Evolutionary conservation across 2,797 vertebrate genomes (phyloP).

Genomic region (Oophaga sylvatica): DNA sequence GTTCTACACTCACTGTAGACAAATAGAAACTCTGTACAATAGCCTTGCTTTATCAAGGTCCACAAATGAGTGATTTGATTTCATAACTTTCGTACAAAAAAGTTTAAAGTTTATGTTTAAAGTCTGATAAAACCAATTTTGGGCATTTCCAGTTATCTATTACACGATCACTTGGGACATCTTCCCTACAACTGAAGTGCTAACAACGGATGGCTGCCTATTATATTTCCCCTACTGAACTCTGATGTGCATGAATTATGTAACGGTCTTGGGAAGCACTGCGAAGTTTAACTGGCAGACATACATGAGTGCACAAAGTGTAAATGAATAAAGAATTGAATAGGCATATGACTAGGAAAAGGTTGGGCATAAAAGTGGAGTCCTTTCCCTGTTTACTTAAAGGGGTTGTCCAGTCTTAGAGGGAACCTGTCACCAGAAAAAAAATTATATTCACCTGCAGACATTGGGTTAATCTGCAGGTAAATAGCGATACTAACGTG

Average conservation of each 20-base stretch:
- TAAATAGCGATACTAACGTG: no score
- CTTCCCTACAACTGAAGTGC: not conserved
- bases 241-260: not conserved
- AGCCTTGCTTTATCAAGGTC: not conserved
- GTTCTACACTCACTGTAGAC: not conserved
- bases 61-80: not conserved
- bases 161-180: not conserved
- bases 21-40: not conserved
- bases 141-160: not conserved
- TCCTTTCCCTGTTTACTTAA: not conserved
- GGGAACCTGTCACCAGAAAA: no score
- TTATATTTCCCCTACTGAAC: not conserved
- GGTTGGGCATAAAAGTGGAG: not conserved
- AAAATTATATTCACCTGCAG: no score
- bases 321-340: not conserved
- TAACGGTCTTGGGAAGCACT: not conserved
- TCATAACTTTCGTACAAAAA: not conserved
- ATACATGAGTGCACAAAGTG: not conserved
- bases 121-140: not conserved
- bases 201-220: not conserved
- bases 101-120: not conserved
- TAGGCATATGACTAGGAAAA: not conserved
- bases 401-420: no score
- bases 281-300: not conserved
- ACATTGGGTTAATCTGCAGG: no score